phyloP scores from a whole-genome alignment of 2,888 invertebrate genomes.

The Dioctria rufipes region DNA sequence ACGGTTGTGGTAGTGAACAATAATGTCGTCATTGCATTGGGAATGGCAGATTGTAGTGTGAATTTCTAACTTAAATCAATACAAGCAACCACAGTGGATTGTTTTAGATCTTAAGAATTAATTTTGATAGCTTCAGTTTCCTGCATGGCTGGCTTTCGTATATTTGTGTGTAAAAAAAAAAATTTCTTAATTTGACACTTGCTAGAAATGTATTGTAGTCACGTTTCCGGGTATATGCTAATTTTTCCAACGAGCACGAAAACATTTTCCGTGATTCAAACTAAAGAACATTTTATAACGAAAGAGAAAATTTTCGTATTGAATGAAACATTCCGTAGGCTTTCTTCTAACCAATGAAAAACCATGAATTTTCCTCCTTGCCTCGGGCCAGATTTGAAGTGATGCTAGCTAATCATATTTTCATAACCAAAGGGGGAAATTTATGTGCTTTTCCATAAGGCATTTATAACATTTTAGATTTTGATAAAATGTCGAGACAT shows the following conservation, averaged over 20 bases:
- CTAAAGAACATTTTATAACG: neutral
- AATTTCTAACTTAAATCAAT: slow-evolving; percentile 3
- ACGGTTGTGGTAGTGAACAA: neutral
- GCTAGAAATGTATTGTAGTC: slow-evolving; percentile 57
- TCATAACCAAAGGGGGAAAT: slow-evolving; percentile 40
- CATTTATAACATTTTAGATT: slow-evolving; percentile 37
- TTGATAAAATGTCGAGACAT: neutral
- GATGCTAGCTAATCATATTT: slow-evolving; percentile 40
- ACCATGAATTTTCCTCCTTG: slow-evolving; percentile 18
- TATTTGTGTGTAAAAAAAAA: slow-evolving; percentile 44
- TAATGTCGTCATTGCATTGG: neutral
- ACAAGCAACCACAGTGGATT: neutral
- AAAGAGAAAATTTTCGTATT: slow-evolving; percentile 18
- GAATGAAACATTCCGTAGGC: neutral
- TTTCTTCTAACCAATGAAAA: slow-evolving; percentile 6
- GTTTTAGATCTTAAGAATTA: slow-evolving; percentile 21
- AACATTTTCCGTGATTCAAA: neutral
- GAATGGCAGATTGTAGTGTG: neutral
- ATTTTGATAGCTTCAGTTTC: neutral
- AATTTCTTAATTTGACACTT: slow-evolving; percentile 58
- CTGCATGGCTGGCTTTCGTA: slow-evolving; percentile 12
- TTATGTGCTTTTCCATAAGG: slow-evolving; percentile 27
- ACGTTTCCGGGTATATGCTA: slow-evolving; percentile 57
- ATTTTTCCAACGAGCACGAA: slow-evolving; percentile 29
- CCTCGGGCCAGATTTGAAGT: neutral